A percentile compares a stretch with the other conserved stretches of the same genome.
These are phyloP conservation scores for Pardosa pseudoannulata DNA, from an alignment of 2,888 invertebrate species.

Conservation along the genomic window DNA sequence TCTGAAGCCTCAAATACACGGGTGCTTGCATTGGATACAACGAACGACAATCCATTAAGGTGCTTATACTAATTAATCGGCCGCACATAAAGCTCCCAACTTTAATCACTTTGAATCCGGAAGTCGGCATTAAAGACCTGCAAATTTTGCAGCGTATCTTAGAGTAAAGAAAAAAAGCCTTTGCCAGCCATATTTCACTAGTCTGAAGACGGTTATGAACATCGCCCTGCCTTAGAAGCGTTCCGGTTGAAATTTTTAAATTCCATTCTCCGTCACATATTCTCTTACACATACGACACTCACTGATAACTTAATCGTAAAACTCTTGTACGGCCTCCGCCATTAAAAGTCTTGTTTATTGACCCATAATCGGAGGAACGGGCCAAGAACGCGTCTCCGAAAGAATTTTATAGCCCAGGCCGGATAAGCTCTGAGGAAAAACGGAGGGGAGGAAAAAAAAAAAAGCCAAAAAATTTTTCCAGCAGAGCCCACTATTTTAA, in stretches of 20 bases:
- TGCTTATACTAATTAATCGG: not conserved
- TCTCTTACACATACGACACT: not conserved
- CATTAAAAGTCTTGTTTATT: conserved; percentile 69
- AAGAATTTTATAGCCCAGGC: conserved; percentile 59
- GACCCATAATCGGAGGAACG: conserved; percentile 62
- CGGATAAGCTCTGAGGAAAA: conserved; percentile 47
- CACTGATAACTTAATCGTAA: conserved; percentile 68
- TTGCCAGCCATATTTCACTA: not conserved
- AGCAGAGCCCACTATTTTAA: not conserved
- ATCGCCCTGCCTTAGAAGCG: not conserved
- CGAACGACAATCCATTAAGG: conserved; percentile 12
- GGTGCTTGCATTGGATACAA: too few species aligned
- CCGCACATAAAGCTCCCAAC: not conserved
- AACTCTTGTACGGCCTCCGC: conserved; percentile 42
- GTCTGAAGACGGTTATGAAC: not conserved
- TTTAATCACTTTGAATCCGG: conserved; percentile 16
- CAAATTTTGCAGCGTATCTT: not conserved
- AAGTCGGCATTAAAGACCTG: not conserved
- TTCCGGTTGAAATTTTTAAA: not conserved
- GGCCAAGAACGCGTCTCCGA: conserved; percentile 38
- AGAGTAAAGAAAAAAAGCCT: not conserved
- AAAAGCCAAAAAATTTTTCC: conserved; percentile 28
- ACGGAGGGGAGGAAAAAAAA: conserved; percentile 18
- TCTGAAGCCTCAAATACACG: too few species aligned
- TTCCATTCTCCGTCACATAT: not conserved